These are phyloP conservation scores for Galaxias olidus DNA, from an alignment of 2,797 vertebrate genomes.

Conservation along the genomic window DNA sequence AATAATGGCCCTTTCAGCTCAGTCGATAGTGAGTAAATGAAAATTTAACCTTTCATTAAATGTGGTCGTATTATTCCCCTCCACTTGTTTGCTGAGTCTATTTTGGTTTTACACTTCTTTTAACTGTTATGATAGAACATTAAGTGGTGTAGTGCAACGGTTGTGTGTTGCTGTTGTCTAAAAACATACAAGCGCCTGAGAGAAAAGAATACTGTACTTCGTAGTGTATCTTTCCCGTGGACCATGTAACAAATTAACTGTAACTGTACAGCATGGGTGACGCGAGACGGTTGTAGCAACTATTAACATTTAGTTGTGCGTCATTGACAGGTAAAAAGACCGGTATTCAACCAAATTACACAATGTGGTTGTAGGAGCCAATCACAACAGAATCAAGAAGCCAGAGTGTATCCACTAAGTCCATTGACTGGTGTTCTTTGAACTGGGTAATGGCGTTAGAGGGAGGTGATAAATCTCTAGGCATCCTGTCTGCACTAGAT, in stretches of 20 bases:
- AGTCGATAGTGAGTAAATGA: conserved; percentile 85
- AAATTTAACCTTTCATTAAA: conserved; percentile 87
- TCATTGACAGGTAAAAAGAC: not conserved
- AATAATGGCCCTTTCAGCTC: conserved; percentile 83
- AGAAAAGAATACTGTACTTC: not conserved
- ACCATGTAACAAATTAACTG: no score
- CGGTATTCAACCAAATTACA: not conserved
- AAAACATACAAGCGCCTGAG: not conserved
- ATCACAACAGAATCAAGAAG: conserved; percentile 8
- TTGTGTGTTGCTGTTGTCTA: conserved; percentile 7
- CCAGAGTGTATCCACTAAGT: conserved; percentile 39
- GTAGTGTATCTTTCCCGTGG: no score
- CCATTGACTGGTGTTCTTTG: conserved; percentile 46
- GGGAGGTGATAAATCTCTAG: conserved; percentile 72
- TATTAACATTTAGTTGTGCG: not conserved
- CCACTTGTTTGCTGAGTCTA: conserved; percentile 70
- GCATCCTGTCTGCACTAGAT: conserved; percentile 72
- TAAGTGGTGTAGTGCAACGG: conserved; percentile 38
- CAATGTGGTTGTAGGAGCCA: not conserved
- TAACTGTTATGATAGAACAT: conserved; percentile 55
- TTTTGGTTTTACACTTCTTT: conserved; percentile 62
- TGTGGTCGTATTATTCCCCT: conserved; percentile 78
- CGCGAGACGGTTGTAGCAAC: no score
- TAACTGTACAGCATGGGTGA: no score
- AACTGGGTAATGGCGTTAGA: conserved; percentile 52